Evolutionary conservation across 2,888 invertebrate species (phyloP), one percentile per base, ranked within the genome.

Genomic region (Palloptera scutellata): DNA sequence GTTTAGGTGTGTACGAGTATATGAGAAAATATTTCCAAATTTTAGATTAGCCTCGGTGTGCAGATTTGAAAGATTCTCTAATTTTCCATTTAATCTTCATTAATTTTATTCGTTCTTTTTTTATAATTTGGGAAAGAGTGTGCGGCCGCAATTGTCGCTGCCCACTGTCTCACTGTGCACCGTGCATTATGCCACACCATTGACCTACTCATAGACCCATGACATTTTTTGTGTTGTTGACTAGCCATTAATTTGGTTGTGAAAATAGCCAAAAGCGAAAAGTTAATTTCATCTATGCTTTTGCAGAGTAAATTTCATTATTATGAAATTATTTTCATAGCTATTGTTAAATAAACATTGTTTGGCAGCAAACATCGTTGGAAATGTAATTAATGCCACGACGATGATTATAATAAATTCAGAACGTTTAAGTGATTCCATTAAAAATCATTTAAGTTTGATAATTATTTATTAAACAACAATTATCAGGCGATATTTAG

Each of bases 1-100:
- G 65, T 80, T 80, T 75, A 78, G 79, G 80, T 80, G 70, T 75
- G 72, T 61, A n/a, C 15, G 19, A 13, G 48, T n/a, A 30, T 30
- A 30, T 30, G 30, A 6, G 30, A 30, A 40, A 6, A 10, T 12
- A 54, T 20, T 59, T 65, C 40, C 59, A 59, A 52, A 52, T 58
- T 53, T 40, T 10, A 20, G 15, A 13, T 48, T 45, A 54, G 54
- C 10, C 15, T 12, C 54, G 12, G 17, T 54, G 20, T 19, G 17
- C 20, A 19, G 9, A 54, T 8, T 54, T 54, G 54, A 12, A 12
- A n/a, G 5, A 19, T 54, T 54, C 15, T 15, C 15, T n/a, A 48
- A n/a, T 48, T 57, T 40, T 9, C 57, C 57, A 57, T 57, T 42
- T 17, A 59, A 59, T 1, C 17, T 2, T 3, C 17, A 17, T 59